phyloP scores from a whole-genome alignment of 2,113 vertebrate genomes.

The Ictalurus furcatus region DNA sequence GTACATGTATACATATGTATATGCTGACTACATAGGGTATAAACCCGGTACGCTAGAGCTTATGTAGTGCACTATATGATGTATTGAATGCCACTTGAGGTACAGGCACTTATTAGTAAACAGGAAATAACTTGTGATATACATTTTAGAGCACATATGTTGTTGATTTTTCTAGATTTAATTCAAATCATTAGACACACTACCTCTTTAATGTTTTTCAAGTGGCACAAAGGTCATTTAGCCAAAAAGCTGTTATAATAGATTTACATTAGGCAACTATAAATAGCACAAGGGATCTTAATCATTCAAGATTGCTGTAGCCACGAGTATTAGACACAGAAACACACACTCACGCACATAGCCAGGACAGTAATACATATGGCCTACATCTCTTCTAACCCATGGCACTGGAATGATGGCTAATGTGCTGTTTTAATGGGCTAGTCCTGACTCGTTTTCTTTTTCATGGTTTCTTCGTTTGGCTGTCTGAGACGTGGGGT shows the following conservation, averaged over 20 bases:
- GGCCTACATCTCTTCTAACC: constrained; percentile 34
- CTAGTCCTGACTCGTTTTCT: constrained; percentile 19
- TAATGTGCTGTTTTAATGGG: constrained; percentile 15
- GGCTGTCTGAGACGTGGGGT: not conserved
- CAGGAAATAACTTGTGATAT: not conserved
- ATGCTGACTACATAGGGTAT: not conserved
- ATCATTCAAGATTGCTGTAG: not conserved
- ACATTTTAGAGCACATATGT: not conserved
- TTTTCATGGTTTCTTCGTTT: not conserved
- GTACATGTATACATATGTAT: not conserved
- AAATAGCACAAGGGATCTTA: not conserved
- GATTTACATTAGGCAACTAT: not conserved
- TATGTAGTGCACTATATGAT: not conserved
- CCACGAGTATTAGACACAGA: not conserved
- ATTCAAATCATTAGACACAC: not conserved
- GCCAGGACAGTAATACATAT: not conserved
- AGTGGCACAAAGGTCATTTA: not conserved
- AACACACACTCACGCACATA: not conserved
- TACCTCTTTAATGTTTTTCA: not conserved
- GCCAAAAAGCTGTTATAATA: not conserved
- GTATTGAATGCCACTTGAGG: not conserved
- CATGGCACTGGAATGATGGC: constrained; percentile 21
- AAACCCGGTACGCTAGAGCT: not conserved
- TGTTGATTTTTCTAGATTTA: not conserved
- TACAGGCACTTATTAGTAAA: not conserved